Evolutionary conservation across 2,113 vertebrate genomes (phyloP).

Genomic region (Ptilonorhynchus violaceus): DNA sequence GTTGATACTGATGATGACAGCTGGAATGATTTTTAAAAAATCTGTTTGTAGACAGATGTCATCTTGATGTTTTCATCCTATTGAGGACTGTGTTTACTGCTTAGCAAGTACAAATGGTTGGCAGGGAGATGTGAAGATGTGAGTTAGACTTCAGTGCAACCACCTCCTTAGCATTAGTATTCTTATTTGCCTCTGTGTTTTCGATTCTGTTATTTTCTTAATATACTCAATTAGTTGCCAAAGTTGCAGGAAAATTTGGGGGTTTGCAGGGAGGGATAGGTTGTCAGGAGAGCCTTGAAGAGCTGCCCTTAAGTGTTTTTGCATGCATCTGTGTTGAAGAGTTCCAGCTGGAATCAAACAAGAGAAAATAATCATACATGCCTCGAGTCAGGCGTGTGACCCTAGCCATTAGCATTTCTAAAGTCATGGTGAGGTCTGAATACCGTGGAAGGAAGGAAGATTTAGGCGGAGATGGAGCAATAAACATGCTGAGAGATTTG

Average conservation of each 20-base stretch:
- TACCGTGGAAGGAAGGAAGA: background rate
- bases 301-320: background rate
- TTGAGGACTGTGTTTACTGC: background rate
- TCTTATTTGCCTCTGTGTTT: background rate
- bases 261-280: fast-evolving
- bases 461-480: background rate
- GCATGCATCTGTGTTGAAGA: background rate
- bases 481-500: background rate
- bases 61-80: background rate
- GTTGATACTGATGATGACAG: background rate
- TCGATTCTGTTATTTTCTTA: background rate
- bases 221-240: background rate
- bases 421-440: background rate
- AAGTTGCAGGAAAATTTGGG: background rate
- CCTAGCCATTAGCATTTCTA: background rate
- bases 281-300: background rate
- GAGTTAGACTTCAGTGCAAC: background rate
- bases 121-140: background rate
- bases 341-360: background rate
- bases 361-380: background rate
- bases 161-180: background rate
- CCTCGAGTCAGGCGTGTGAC: background rate
- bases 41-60: background rate
- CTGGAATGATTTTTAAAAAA: background rate
- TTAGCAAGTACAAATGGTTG: background rate